These are phyloP conservation scores for Dinocampus coccinellae DNA, from an alignment of 2,888 invertebrate genomes.

Conservation along the genomic window DNA sequence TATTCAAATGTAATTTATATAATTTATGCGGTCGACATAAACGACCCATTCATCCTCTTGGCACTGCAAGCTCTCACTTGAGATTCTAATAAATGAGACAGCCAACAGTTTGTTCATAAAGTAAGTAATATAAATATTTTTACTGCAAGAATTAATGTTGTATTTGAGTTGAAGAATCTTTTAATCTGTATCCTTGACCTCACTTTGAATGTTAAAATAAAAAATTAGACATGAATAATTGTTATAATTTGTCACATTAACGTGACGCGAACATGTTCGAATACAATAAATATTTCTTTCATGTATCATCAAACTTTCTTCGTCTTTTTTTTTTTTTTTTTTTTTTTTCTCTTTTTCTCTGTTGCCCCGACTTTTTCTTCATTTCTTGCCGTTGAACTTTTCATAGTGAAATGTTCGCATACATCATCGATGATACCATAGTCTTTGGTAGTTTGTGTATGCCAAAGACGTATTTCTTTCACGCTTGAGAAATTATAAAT, in stretches of 20 bases:
- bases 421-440: neutral
- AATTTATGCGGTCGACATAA: neutral
- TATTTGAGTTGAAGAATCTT: neutral
- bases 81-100: neutral
- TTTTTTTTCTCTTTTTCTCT: neutral
- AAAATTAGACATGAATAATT: neutral
- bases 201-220: neutral
- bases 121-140: neutral
- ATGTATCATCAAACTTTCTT: neutral
- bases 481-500: neutral
- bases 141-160: neutral
- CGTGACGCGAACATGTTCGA: neutral
- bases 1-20: neutral
- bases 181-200: neutral
- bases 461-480: slow-evolving; percentile 1
- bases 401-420: neutral
- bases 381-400: neutral
- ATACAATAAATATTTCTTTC: neutral
- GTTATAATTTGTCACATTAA: neutral
- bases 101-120: neutral
- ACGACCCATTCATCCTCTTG: neutral
- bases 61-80: neutral
- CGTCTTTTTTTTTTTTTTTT: neutral
- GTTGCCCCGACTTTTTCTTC: neutral
- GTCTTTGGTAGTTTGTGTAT: neutral